Evolutionary conservation across 2,797 vertebrate species (phyloP).

Genomic region (Etheostoma nigrum): DNA sequence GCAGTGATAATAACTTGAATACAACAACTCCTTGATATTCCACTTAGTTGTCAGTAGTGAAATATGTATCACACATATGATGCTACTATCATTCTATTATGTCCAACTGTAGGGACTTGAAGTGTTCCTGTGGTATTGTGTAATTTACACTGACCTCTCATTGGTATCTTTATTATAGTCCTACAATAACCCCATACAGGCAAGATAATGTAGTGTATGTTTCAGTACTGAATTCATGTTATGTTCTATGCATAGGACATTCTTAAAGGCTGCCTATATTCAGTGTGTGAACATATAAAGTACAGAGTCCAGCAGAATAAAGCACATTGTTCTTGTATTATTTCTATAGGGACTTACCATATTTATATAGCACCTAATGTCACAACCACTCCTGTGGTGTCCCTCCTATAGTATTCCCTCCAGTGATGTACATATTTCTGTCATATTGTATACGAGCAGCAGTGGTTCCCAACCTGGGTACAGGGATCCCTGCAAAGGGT

Average conservation of each 20-base stretch:
- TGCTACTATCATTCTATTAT: not conserved
- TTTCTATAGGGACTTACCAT: not conserved
- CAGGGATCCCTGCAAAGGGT: no score
- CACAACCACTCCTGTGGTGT: not conserved
- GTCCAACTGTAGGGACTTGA: not conserved
- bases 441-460: not conserved
- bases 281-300: not conserved
- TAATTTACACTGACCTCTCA: not conserved
- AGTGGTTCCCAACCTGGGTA: no score
- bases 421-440: not conserved
- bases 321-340: not conserved
- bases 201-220: not conserved
- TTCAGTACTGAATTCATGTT: not conserved
- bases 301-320: not conserved
- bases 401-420: not conserved
- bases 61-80: not conserved
- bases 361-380: not conserved
- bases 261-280: not conserved
- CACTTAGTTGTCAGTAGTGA: not conserved
- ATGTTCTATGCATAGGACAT: not conserved
- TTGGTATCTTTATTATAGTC: not conserved
- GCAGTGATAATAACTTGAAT: constrained; percentile 3
- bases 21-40: not conserved
- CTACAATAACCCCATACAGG: not conserved
- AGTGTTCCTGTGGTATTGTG: not conserved